phyloP scores from a whole-genome alignment of 1,140 invertebrate species.

The Neuroterus valhalla region DNA sequence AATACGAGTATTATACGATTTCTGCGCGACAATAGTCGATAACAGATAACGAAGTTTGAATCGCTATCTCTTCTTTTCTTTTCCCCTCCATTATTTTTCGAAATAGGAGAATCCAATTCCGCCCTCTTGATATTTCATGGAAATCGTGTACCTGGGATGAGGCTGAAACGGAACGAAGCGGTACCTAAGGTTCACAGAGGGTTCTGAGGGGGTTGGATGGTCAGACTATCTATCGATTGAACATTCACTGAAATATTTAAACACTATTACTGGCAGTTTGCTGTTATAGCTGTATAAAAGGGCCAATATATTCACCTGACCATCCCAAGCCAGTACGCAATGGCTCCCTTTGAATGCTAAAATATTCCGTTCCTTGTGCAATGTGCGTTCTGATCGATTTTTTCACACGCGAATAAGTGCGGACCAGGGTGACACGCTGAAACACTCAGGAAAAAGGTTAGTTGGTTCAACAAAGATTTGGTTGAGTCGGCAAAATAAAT shows the following conservation, averaged over 20 bases:
- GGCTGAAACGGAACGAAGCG: slow-evolving; percentile 48
- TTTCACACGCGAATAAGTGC: slow-evolving; percentile 4
- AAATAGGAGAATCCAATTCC: slow-evolving; percentile 65
- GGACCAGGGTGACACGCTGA: too few relatives aligned
- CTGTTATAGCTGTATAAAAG: slow-evolving; percentile 56
- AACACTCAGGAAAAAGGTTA: too few relatives aligned
- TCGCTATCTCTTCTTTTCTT: slow-evolving; percentile 38
- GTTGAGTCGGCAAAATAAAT: too few relatives aligned
- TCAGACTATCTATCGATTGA: slow-evolving; percentile 67
- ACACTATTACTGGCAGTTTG: slow-evolving; percentile 60
- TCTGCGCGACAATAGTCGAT: slow-evolving; percentile 28
- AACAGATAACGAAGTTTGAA: slow-evolving; percentile 37
- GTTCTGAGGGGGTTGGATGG: slow-evolving; percentile 44
- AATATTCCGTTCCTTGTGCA: slow-evolving; percentile 12
- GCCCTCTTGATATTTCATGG: slow-evolving; percentile 67
- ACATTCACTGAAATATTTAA: slow-evolving; percentile 70
- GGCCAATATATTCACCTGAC: slow-evolving; percentile 41
- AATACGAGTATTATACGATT: slow-evolving; percentile 26
- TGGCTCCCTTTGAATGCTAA: neutral
- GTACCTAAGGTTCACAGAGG: slow-evolving; percentile 46
- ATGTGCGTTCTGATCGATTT: slow-evolving; percentile 18
- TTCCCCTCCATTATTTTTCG: slow-evolving; percentile 35
- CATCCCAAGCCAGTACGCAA: neutral
- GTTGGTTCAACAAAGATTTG: too few relatives aligned
- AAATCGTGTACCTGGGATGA: slow-evolving; percentile 55